These are phyloP conservation scores for human (Homo sapiens) DNA, from an alignment of 2,113 vertebrate genomes.

Conservation along the genomic window DNA sequence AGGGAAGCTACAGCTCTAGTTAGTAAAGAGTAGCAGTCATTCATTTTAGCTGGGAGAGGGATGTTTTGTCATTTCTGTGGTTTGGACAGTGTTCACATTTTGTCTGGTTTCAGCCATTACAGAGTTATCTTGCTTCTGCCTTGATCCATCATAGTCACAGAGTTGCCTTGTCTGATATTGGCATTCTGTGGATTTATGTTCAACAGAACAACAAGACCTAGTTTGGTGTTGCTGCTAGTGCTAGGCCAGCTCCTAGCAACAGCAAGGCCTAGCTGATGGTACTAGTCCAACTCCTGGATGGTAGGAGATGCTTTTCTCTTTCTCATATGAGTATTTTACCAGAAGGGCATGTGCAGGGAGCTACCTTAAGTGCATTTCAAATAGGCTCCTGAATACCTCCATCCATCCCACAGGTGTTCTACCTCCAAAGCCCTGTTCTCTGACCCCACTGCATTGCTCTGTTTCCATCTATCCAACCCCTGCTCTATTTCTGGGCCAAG, in stretches of 20 bases:
- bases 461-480: neutral
- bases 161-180: neutral
- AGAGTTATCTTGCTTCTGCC: slow-evolving; percentile 25
- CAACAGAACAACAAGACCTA: slow-evolving; percentile 15
- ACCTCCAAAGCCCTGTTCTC: neutral
- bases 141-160: neutral
- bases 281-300: neutral
- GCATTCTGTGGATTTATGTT: neutral
- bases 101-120: neutral
- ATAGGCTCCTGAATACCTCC: neutral
- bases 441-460: neutral
- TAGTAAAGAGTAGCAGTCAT: neutral
- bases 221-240: neutral
- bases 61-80: neutral
- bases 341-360: neutral
- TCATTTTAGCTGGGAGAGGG: neutral
- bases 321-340: neutral
- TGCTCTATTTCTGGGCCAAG: neutral
- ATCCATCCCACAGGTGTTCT: neutral
- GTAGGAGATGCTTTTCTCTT: neutral
- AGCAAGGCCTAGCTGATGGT: neutral
- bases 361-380: slow-evolving; percentile 5
- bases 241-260: neutral
- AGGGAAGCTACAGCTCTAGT: neutral
- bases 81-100: neutral